phyloP scores from a whole-genome alignment of 2,888 invertebrate genomes.

The Drosophila tripunctata region DNA sequence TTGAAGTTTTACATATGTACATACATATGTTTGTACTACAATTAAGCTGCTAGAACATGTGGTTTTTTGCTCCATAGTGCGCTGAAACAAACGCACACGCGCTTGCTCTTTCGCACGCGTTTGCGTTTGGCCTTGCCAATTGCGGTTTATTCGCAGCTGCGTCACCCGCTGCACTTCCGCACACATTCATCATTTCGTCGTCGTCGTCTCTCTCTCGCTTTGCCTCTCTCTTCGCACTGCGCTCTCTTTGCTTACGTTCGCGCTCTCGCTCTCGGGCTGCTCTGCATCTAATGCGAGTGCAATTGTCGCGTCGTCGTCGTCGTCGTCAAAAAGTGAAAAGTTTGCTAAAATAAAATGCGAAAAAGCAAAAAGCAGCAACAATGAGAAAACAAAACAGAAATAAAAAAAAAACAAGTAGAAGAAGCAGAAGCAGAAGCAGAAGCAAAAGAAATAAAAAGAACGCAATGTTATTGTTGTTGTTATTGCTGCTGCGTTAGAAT shows the following conservation, averaged over 20 bases:
- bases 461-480: constrained; percentile 16
- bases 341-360: constrained; percentile 52
- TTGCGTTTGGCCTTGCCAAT: constrained; percentile 68
- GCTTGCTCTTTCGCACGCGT: constrained; percentile 62
- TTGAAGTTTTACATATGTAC: too few species aligned
- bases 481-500: constrained; percentile 49
- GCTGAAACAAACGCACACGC: constrained; percentile 13
- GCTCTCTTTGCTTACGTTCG: constrained; percentile 9
- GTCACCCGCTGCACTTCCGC: constrained; percentile 71
- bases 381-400: constrained; percentile 8
- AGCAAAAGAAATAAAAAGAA: constrained; percentile 10
- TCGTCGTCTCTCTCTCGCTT: constrained; percentile 14
- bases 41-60: too few species aligned
- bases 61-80: too few species aligned
- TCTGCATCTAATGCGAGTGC: constrained; percentile 66
- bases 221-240: background rate
- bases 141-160: constrained; percentile 51
- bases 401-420: too few species aligned
- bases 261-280: constrained; percentile 22
- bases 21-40: too few species aligned
- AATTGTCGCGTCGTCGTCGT: constrained; percentile 47
- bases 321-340: constrained; percentile 68
- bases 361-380: constrained; percentile 14
- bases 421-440: too few species aligned
- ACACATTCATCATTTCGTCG: constrained; percentile 44